Conservation (phyloP, 2,797 vertebrate species). For the Manis crassicaudata region DNA sequence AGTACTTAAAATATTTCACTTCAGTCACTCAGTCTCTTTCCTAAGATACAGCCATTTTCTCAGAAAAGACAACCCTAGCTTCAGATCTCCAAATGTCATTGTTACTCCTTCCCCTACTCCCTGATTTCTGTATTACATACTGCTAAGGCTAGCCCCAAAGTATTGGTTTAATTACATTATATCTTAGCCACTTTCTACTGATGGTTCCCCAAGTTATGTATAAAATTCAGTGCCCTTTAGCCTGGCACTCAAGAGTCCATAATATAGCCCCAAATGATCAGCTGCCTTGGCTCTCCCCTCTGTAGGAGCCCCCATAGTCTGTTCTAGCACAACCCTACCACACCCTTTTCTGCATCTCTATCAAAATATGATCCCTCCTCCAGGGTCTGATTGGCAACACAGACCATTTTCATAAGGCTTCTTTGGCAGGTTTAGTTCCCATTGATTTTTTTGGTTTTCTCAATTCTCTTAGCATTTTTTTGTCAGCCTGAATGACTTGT, state of each 20-base stretch:
- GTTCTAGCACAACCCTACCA: not conserved
- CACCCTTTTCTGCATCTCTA: not conserved
- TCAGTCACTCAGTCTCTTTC: not conserved
- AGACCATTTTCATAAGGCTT: not conserved
- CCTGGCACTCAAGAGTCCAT: not conserved
- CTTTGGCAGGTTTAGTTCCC: not conserved
- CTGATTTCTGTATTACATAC: not conserved
- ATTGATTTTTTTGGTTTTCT: not conserved
- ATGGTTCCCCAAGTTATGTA: not conserved
- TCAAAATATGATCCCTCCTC: not conserved
- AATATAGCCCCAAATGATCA: not conserved
- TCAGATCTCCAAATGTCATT: not conserved
- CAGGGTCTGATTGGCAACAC: not conserved
- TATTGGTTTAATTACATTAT: not conserved
- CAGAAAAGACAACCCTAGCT: not conserved
- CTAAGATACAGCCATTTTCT: conserved; percentile 8
- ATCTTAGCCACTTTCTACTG: not conserved
- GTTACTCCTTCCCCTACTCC: not conserved
- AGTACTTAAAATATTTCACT: not conserved
- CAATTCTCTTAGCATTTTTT: conserved; percentile 29
- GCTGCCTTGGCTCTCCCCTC: not conserved
- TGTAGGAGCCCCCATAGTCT: not conserved
- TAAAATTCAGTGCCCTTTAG: not conserved
- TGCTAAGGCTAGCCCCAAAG: not conserved
- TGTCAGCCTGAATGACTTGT: not conserved